Evolutionary conservation across 2,797 vertebrate genomes (phyloP), one percentile per base, ranked within the genome.

Genomic region (Pipistrellus kuhlii): DNA sequence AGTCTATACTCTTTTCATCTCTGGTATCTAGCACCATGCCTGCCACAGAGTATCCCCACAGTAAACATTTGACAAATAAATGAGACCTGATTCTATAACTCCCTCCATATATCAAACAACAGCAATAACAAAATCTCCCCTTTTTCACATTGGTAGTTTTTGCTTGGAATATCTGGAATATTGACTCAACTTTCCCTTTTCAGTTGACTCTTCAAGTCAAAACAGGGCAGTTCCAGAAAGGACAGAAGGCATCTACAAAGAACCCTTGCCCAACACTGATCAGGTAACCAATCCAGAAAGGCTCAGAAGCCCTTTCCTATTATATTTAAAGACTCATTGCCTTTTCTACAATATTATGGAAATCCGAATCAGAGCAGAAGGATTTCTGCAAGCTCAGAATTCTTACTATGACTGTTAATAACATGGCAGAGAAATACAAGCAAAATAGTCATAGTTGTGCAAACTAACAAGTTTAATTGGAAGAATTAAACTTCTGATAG

Each of bases 401-500:
- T 93, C 78, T 90, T 84, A 68, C 55, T 93, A 93, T 69, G 53
- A 87, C 68, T 94, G 62, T 89, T 96, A 96, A 93, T 92, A 94
- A 84, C 44, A 55, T 6, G 94, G 81, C 78, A 90, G 68, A 93
- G 25, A 53, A 86, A 86, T 20, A 91, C 23, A 95, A 88, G 73
- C 73, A 76, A 88, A 75, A 96, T 68, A 94, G 68, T 83, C 90
- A 95, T 53, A 83, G 90, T 83, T 96, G 82, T 55, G 81, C 69
- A 92, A 97, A 97, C 92, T 90, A 96, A 93, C 90, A 95, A 94
- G 72, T 95, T 93, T 96, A 97, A 96, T 95, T 97, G 93, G 93
- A 68, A 95, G 95, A 95, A 97, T 96, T 95, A 96, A 96, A 96
- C 94, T 97, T 96, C 76, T 95, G 90, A 97, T 92, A 95, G 83